Evolutionary conservation across 2,888 invertebrate species (phyloP), one percentile per base, ranked within the genome.

Genomic region (Sinopyrophorus schimmeli): DNA sequence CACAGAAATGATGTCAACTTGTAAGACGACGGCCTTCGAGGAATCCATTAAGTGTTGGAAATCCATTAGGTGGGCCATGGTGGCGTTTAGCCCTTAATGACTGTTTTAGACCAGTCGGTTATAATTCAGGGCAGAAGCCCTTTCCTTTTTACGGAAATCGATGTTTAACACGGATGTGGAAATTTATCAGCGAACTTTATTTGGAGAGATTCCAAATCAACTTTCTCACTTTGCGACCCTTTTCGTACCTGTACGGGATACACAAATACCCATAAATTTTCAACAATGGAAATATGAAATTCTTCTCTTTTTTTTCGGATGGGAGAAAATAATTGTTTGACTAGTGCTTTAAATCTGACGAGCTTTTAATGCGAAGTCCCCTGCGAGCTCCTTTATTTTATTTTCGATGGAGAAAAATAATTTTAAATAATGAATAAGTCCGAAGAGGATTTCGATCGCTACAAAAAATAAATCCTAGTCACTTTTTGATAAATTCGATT

Each of bases 61-160:
- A 51, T 53, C 56, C 53, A 56, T 56, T 56, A 56, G 46, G 31
- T 42, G 21, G 42, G 50, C 53, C 41, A 50, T 46, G 50, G 44
- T 47, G 47, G 55, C n/a, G n/a, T n/a, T n/a, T n/a, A 55, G 37
- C 52, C 40, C 53, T 44, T 55, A 55, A 55, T 53, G 55, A 55
- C 47, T 55, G 53, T 43, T 55, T 47, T 47, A 41, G 46, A 49
- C 26, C 37, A 43, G 41, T 37, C 44, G 34, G 31, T 18, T 48
- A 46, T 52, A 55, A 55, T 52, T 55, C 47, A 52, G 43, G 40
- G 31, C 48, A 44, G 32, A 17, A 21, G 34, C 35, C 24, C 7
- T 26, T 40, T 11, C 27, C 37, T 50, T 35, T 46, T 38, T 32
- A 21, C 28, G 28, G 28, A 37, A 55, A 49, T 50, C 42, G 42